Conservation (phyloP, 2,113 vertebrate genomes). For the Sigmodon hispidus region DNA sequence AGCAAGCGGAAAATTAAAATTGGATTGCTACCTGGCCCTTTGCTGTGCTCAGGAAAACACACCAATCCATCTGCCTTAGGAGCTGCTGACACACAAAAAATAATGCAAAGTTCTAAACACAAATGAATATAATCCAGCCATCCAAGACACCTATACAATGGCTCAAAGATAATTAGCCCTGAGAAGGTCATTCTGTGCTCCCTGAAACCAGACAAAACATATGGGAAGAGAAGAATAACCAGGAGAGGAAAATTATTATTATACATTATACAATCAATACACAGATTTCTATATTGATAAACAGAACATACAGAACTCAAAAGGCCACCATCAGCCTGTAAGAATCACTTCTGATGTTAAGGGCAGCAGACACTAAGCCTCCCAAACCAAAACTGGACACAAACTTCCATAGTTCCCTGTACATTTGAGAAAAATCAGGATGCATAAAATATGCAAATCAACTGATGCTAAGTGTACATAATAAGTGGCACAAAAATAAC, state of each 20-base stretch:
- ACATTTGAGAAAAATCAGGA: background rate
- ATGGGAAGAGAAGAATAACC: background rate
- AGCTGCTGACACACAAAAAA: background rate
- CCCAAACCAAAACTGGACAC: background rate
- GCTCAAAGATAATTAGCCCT: background rate
- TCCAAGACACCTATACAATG: background rate
- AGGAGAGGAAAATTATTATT: background rate
- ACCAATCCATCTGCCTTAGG: background rate
- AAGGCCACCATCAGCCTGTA: background rate
- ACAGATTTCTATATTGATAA: rapidly evolving
- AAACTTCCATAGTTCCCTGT: background rate
- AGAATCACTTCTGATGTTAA: rapidly evolving
- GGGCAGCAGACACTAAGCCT: background rate
- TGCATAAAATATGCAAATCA: background rate
- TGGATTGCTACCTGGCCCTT: conserved; percentile 20
- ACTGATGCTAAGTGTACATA: no score
- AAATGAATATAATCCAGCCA: background rate
- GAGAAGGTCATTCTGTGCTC: background rate
- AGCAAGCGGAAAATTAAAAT: conserved; percentile 54
- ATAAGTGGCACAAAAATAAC: background rate
- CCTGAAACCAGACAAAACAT: background rate
- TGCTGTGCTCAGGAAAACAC: background rate
- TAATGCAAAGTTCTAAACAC: background rate
- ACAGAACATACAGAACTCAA: background rate
- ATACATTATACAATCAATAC: no score